Evolutionary conservation across 2,888 invertebrate species (phyloP).

Genomic region (Aphrophora alni): DNA sequence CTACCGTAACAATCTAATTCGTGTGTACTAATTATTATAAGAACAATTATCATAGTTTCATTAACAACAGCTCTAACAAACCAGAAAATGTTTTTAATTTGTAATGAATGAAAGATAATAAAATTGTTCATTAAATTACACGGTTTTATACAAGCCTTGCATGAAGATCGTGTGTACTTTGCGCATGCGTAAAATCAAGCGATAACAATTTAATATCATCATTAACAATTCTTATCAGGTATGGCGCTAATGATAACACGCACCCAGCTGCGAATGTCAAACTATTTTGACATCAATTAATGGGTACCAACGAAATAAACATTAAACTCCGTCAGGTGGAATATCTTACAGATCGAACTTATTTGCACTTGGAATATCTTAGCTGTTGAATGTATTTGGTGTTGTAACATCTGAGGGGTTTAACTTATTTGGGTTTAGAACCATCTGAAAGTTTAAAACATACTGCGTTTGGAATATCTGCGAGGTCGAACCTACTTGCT

Average conservation of each 20-base stretch:
- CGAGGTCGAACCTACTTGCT: background rate
- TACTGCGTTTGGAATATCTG: background rate
- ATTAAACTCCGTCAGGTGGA: background rate
- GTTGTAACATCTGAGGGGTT: background rate
- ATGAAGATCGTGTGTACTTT: background rate
- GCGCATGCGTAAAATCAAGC: background rate
- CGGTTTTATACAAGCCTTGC: background rate
- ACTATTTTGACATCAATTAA: background rate
- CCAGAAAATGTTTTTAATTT: too few relatives aligned
- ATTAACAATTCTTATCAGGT: background rate
- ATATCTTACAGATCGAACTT: too few relatives aligned
- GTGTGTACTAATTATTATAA: too few relatives aligned
- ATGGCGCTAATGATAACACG: background rate
- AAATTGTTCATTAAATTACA: background rate
- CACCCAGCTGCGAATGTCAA: background rate
- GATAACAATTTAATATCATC: background rate
- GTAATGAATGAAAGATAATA: background rate
- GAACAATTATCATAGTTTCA: too few relatives aligned
- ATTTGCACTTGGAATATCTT: too few relatives aligned
- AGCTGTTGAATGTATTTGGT: too few relatives aligned
- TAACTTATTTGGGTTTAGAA: background rate
- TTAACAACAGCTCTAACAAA: background rate
- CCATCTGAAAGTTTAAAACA: too few relatives aligned
- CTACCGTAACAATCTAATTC: too few relatives aligned
- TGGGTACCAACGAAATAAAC: background rate